These are phyloP conservation scores for Semnopithecus entellus DNA, from an alignment of 2,113 vertebrate species.

Conservation along the genomic window DNA sequence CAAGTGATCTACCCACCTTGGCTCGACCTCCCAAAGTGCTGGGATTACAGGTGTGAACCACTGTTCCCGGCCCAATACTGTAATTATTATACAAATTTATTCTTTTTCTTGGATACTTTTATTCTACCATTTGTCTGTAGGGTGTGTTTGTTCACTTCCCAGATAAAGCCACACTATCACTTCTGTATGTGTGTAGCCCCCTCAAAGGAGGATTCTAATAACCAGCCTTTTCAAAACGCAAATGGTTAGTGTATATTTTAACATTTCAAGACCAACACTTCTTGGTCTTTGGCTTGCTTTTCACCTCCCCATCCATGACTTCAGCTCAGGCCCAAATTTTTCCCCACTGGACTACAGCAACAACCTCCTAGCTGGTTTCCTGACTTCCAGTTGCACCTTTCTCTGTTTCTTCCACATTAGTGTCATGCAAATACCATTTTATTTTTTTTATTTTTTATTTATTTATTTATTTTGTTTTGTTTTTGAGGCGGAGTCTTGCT, in stretches of 20 bases:
- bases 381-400: not conserved
- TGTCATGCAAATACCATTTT: not conserved
- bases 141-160: too few relatives aligned
- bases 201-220: not conserved
- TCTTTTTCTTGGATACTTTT: not conserved
- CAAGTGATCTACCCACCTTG: too few relatives aligned
- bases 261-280: not conserved
- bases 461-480: too few relatives aligned
- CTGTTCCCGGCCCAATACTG: too few relatives aligned
- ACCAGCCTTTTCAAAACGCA: not conserved
- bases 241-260: not conserved
- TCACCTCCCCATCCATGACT: not conserved
- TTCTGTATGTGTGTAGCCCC: not conserved
- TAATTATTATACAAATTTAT: too few relatives aligned
- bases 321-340: not conserved
- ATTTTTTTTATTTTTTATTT: not conserved
- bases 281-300: not conserved
- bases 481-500: too few relatives aligned
- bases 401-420: not conserved
- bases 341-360: not conserved
- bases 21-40: too few relatives aligned
- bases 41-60: too few relatives aligned
- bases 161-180: too few relatives aligned
- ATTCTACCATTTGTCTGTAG: not conserved
- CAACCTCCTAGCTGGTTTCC: not conserved